Evolutionary conservation across 1,140 invertebrate genomes (phyloP).

Genomic region (Zaprionus kolodkinae): DNA sequence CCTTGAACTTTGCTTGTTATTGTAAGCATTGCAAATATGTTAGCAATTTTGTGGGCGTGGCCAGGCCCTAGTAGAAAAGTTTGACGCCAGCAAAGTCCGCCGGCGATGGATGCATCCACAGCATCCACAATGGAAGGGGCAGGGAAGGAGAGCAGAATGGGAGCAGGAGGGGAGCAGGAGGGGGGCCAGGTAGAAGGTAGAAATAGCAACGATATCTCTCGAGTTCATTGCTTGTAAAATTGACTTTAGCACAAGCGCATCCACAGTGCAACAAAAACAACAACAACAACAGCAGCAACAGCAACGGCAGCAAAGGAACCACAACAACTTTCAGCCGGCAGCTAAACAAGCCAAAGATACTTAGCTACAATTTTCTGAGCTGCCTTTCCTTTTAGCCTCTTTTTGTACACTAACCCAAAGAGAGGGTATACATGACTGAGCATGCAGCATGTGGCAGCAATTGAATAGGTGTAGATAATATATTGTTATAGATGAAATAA

Average conservation of each 20-base stretch:
- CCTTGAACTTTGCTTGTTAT: slow-evolving; percentile 32
- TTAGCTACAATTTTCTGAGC: slow-evolving; percentile 70
- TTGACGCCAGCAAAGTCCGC: slow-evolving; percentile 64
- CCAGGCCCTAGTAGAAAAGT: slow-evolving; percentile 67
- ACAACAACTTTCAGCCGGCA: slow-evolving; percentile 56
- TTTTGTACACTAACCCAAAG: slow-evolving; percentile 13
- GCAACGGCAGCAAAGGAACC: slow-evolving; percentile 9
- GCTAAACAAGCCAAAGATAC: slow-evolving; percentile 75
- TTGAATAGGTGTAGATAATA: neutral
- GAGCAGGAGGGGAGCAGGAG: too few relatives aligned
- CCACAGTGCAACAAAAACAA: slow-evolving; percentile 30
- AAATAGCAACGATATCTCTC: slow-evolving; percentile 60
- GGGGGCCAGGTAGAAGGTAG: neutral
- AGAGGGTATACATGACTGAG: neutral
- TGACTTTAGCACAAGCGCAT: slow-evolving; percentile 65
- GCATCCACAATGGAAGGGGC: slow-evolving; percentile 18
- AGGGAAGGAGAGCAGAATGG: neutral
- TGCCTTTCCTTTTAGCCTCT: slow-evolving; percentile 39
- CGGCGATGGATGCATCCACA: slow-evolving; percentile 36
- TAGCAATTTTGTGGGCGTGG: slow-evolving; percentile 75
- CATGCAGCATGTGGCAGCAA: neutral
- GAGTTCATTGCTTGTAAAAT: slow-evolving; percentile 81
- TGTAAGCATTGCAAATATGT: slow-evolving; percentile 55
- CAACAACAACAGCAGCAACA: slow-evolving; percentile 11
- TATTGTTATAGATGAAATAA: too few relatives aligned